A percentile compares a stretch with the other conserved stretches of the same genome.
Conservation (phyloP, 2,888 invertebrate species). For the Plusia festucae region DNA sequence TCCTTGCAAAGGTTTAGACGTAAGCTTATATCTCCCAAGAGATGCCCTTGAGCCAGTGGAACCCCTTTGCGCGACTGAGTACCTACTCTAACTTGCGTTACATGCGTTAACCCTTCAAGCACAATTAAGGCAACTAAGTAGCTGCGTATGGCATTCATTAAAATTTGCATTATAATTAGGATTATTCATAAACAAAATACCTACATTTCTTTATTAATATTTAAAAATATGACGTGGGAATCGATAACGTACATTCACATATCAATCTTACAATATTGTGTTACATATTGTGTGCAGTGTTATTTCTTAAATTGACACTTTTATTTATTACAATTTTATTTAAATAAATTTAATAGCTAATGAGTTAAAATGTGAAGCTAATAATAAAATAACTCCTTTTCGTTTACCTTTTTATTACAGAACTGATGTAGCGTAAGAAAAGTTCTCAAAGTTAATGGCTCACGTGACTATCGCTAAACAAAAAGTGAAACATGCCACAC, state of each 20-base stretch:
- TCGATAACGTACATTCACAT: too few relatives aligned
- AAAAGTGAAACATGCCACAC: background rate
- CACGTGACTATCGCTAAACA: background rate
- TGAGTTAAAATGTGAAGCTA: too few relatives aligned
- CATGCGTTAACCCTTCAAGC: conserved; percentile 10
- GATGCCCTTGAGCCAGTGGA: conserved; percentile 10
- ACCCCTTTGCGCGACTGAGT: conserved; percentile 10
- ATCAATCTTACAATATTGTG: too few relatives aligned
- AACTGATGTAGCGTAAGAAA: background rate
- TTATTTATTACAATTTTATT: too few relatives aligned
- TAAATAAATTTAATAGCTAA: too few relatives aligned
- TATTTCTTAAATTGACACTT: too few relatives aligned
- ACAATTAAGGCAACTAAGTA: background rate
- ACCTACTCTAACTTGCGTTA: conserved; percentile 8
- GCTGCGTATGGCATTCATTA: background rate
- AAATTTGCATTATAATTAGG: background rate
- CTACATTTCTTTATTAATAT: too few relatives aligned
- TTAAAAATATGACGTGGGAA: too few relatives aligned
- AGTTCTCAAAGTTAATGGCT: background rate
- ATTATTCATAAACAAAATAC: too few relatives aligned
- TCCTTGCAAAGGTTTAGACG: background rate
- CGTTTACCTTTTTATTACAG: too few relatives aligned
- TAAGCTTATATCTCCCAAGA: conserved; percentile 11
- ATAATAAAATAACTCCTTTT: too few relatives aligned
- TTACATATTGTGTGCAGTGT: too few relatives aligned